Conservation (phyloP, 2,797 vertebrate species). For the Melanogrammus aeglefinus region DNA sequence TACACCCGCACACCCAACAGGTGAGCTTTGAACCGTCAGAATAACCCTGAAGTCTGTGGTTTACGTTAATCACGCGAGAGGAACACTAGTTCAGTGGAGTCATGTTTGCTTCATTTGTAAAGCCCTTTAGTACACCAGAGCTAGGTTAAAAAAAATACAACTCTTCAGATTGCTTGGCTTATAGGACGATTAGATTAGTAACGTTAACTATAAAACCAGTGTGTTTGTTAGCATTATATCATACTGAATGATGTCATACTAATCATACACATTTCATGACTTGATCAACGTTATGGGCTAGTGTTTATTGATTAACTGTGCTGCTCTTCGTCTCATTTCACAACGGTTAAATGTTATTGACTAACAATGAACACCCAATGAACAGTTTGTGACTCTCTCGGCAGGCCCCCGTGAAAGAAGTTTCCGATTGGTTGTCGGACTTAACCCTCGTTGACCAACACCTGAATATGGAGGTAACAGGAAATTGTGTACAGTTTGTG, state of each 20-base stretch:
- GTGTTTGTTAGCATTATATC: not conserved
- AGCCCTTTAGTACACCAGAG: not conserved
- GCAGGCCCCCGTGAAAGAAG: constrained; percentile 82
- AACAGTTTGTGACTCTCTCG: not conserved
- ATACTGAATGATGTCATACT: not conserved
- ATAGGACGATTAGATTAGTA: not conserved
- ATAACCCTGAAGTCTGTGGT: not conserved
- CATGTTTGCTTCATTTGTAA: not conserved
- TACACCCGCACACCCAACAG: constrained; percentile 75
- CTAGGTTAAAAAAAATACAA: not conserved
- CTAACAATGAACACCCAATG: not conserved
- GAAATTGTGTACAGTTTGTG: not conserved
- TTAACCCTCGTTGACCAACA: constrained; percentile 78
- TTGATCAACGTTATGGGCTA: not conserved
- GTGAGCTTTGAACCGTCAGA: constrained; percentile 16
- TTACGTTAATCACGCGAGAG: not conserved
- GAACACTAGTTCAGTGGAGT: not conserved
- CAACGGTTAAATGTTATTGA: not conserved
- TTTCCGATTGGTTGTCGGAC: constrained; percentile 88
- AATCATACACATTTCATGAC: not conserved
- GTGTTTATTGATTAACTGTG: not conserved
- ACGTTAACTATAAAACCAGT: not conserved
- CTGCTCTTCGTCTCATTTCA: not conserved
- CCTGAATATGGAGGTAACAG: constrained; percentile 70
- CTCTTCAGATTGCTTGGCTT: not conserved